Percentiles rank a stretch among this genome's conserved stretches.
phyloP scores from a whole-genome alignment of 2,113 vertebrate genomes.

The Stegostoma tigrinum region DNA sequence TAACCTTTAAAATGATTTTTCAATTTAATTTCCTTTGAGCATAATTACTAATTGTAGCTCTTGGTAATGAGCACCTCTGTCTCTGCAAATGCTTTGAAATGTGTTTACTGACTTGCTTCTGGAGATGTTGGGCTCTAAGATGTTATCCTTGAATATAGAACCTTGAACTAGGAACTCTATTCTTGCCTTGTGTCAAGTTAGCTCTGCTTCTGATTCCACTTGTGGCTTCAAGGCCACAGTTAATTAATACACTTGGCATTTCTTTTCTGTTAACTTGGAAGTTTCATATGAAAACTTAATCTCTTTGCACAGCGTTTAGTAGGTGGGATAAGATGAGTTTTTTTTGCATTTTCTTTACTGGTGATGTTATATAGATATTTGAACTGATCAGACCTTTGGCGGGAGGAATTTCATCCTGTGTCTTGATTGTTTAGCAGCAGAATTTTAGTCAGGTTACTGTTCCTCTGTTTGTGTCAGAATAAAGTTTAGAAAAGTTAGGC shows the following conservation, averaged over 20 bases:
- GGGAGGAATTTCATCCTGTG: background rate
- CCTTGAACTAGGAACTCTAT: background rate
- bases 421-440: background rate
- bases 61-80: background rate
- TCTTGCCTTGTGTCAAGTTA: background rate
- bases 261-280: background rate
- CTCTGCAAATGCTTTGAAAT: background rate
- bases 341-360: background rate
- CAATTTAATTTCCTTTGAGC: background rate
- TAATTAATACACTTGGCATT: background rate
- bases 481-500: too few relatives aligned
- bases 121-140: background rate
- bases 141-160: background rate
- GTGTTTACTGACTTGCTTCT: background rate
- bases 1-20: background rate
- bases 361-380: background rate
- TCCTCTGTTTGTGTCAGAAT: background rate
- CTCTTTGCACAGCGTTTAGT: background rate
- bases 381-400: too few relatives aligned
- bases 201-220: background rate
- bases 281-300: constrained; percentile 16
- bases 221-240: background rate
- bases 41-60: background rate
- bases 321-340: background rate
- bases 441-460: background rate